Conservation (phyloP, 2,113 vertebrate species). For the Regulus satrapa region DNA sequence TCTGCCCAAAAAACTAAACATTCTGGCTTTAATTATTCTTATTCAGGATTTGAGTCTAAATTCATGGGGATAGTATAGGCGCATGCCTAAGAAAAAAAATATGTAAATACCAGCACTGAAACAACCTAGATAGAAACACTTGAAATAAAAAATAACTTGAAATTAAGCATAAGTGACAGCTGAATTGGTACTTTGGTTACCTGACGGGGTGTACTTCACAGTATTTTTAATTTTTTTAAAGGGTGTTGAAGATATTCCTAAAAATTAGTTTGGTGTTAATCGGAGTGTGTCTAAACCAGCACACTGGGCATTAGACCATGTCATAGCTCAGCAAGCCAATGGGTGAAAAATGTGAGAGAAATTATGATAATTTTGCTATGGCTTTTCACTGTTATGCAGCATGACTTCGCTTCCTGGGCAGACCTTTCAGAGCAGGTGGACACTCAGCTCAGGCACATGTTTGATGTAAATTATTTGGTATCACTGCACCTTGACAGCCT, state of each 20-base stretch:
- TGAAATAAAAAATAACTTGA: not conserved
- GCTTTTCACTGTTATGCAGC: not conserved
- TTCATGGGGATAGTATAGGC: not conserved
- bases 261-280: not conserved
- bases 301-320: not conserved
- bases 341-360: not conserved
- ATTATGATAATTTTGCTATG: not conserved
- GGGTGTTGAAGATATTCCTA: not conserved
- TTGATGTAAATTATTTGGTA: not conserved
- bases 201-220: not conserved
- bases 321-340: not conserved
- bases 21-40: not conserved
- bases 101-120: not conserved
- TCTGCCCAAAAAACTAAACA: not conserved
- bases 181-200: not conserved
- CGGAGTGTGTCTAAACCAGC: not conserved
- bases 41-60: not conserved
- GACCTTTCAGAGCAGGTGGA: not conserved
- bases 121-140: not conserved
- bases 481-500: not conserved
- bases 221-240: not conserved
- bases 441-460: not conserved
- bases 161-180: not conserved
- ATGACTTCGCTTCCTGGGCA: rapidly evolving
- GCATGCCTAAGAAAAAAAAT: not conserved